phyloP scores from a whole-genome alignment of 2,797 vertebrate genomes.

The Takifugu rubripes region DNA sequence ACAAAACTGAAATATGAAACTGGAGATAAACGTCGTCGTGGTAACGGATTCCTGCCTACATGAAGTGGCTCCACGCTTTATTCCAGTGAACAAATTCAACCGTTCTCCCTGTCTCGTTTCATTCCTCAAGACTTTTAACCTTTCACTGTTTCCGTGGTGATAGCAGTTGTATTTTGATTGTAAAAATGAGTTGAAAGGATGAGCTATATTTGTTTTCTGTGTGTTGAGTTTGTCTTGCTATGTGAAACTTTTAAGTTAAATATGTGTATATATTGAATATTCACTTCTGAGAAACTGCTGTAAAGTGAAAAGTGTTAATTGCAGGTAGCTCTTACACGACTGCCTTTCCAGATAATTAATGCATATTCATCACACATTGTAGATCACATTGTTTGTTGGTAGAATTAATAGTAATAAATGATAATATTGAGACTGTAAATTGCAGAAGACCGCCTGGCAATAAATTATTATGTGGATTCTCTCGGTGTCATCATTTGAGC shows the following conservation, averaged over 20 bases:
- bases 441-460: constrained; percentile 36
- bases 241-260: constrained; percentile 68
- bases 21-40: constrained; percentile 2
- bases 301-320: constrained; percentile 48
- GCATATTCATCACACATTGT: constrained; percentile 22
- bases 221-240: constrained; percentile 50
- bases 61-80: constrained; percentile 6
- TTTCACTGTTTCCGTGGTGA: constrained; percentile 32
- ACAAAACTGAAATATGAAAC: constrained; percentile 20
- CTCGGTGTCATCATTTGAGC: not conserved
- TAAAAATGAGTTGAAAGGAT: constrained; percentile 46
- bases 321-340: constrained; percentile 25
- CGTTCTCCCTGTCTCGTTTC: constrained; percentile 38
- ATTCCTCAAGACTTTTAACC: constrained; percentile 43
- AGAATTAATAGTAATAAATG: constrained; percentile 17
- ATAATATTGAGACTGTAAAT: constrained; percentile 45
- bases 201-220: constrained; percentile 34
- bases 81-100: constrained; percentile 17
- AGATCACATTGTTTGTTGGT: constrained; percentile 20
- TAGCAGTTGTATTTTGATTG: constrained; percentile 48
- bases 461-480: constrained; percentile 53
- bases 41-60: constrained; percentile 4
- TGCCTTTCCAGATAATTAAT: constrained; percentile 30
- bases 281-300: constrained; percentile 52
- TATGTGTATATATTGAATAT: constrained; percentile 74